Percentiles rank a stretch among this genome's conserved stretches.
Evolutionary conservation across 2,797 vertebrate species (phyloP).

Genomic region (Leptodactylus fallax): DNA sequence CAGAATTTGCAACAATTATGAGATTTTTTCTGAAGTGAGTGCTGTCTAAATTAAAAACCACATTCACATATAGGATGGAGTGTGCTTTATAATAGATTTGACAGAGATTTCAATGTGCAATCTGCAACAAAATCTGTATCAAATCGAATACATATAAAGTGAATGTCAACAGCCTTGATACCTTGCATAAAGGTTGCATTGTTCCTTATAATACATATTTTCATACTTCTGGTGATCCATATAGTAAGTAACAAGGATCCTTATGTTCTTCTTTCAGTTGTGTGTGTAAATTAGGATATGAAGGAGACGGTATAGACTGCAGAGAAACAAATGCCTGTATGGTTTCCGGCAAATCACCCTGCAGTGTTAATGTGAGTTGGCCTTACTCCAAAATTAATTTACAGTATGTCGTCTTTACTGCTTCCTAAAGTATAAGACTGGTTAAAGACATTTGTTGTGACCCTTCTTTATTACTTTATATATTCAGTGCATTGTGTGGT

Average conservation of each 20-base stretch:
- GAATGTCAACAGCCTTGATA: too few species aligned
- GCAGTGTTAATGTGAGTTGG: slow-evolving; percentile 82
- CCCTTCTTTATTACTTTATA: too few species aligned
- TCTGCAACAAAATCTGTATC: too few species aligned
- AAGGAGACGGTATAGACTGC: slow-evolving; percentile 87
- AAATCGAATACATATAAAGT: too few species aligned
- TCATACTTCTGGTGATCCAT: not conserved
- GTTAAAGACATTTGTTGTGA: too few species aligned
- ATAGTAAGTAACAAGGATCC: not conserved
- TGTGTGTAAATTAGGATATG: slow-evolving; percentile 87
- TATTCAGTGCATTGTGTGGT: too few species aligned
- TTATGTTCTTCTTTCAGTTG: slow-evolving; percentile 76
- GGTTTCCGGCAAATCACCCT: slow-evolving; percentile 75
- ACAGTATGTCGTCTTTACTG: not conserved
- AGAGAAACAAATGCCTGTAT: slow-evolving; percentile 82
- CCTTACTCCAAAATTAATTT: not conserved
- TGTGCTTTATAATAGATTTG: too few species aligned
- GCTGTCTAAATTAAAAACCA: too few species aligned
- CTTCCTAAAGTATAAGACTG: not conserved
- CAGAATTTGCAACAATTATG: too few species aligned
- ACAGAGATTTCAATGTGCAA: too few species aligned
- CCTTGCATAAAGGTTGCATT: not conserved
- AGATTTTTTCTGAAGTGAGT: too few species aligned
- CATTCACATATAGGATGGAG: too few species aligned
- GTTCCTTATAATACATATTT: not conserved